Conservation (phyloP, 1,140 invertebrate species). For the Archivesica marissinica region DNA sequence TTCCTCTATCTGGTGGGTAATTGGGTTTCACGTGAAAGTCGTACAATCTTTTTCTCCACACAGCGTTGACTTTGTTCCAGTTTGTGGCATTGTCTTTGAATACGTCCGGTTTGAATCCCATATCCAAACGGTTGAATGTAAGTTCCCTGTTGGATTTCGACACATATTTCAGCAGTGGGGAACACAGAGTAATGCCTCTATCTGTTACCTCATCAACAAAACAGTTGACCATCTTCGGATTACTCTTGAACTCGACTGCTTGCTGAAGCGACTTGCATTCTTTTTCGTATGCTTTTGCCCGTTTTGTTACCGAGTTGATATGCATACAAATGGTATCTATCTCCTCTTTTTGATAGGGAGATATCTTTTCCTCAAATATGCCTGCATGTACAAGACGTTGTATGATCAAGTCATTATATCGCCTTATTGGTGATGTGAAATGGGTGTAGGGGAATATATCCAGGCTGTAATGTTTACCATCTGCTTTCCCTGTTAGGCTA, state of each 20-base stretch:
- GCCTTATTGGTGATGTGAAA: slow-evolving; percentile 96
- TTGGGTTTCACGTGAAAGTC: background rate
- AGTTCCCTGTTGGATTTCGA: slow-evolving; percentile 48
- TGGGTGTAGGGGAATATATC: slow-evolving; percentile 81
- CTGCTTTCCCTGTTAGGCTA: slow-evolving; percentile 2
- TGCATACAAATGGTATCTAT: slow-evolving; percentile 66
- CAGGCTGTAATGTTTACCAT: slow-evolving; percentile 58
- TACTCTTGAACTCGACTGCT: slow-evolving; percentile 51
- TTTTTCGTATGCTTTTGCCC: slow-evolving; percentile 65
- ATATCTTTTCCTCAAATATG: slow-evolving; percentile 84
- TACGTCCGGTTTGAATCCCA: slow-evolving; percentile 62
- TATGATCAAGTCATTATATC: slow-evolving; percentile 95
- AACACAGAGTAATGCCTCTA: slow-evolving; percentile 56
- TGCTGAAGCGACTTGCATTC: slow-evolving; percentile 53
- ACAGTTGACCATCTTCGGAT: slow-evolving; percentile 53
- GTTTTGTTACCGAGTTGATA: slow-evolving; percentile 60
- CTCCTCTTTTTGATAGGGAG: slow-evolving; percentile 66
- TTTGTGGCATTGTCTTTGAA: slow-evolving; percentile 38
- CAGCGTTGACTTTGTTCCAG: slow-evolving; percentile 26
- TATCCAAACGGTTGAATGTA: slow-evolving; percentile 67
- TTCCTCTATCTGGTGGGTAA: background rate
- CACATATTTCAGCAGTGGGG: slow-evolving; percentile 60
- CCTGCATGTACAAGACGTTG: slow-evolving; percentile 89
- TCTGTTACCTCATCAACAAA: slow-evolving; percentile 61
- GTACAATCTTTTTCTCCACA: slow-evolving; percentile 57